Conservation (phyloP, 2,113 vertebrate species). For the Calyptomena viridis region DNA sequence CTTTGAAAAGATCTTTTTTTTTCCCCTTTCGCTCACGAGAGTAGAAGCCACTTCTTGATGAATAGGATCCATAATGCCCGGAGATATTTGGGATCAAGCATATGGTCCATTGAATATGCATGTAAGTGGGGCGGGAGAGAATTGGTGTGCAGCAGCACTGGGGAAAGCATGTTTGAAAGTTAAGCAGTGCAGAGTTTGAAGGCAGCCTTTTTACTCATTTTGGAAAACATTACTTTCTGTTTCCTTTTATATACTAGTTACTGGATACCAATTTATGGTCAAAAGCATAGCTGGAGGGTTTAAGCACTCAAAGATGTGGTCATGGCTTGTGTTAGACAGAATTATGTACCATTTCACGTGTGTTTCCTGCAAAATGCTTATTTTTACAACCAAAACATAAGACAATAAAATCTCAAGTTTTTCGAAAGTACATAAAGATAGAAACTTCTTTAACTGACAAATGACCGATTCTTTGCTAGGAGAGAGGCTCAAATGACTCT, state of each 20-base stretch:
- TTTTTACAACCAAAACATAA: not conserved
- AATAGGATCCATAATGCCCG: slow-evolving; percentile 43
- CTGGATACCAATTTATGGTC: not conserved
- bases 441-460: slow-evolving; percentile 36
- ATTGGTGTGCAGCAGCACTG: not conserved
- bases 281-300: not conserved
- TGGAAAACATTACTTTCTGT: not conserved
- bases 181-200: not conserved
- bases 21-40: not conserved
- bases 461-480: not conserved
- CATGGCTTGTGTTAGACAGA: not conserved
- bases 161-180: not conserved
- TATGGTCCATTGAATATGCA: slow-evolving; percentile 63
- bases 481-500: slow-evolving; percentile 1
- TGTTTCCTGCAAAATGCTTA: not conserved
- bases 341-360: not conserved
- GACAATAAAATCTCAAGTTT: not conserved
- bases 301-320: not conserved
- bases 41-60: slow-evolving; percentile 43
- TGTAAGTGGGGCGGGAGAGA: not conserved
- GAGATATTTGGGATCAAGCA: slow-evolving; percentile 57
- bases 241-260: not conserved
- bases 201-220: not conserved
- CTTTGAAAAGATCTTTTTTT: slow-evolving; percentile 13
- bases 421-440: not conserved